A percentile compares a stretch with the other conserved stretches of the same genome.
Evolutionary conservation across 2,888 invertebrate genomes (phyloP).

Genomic region (Dynastes hyllus): DNA sequence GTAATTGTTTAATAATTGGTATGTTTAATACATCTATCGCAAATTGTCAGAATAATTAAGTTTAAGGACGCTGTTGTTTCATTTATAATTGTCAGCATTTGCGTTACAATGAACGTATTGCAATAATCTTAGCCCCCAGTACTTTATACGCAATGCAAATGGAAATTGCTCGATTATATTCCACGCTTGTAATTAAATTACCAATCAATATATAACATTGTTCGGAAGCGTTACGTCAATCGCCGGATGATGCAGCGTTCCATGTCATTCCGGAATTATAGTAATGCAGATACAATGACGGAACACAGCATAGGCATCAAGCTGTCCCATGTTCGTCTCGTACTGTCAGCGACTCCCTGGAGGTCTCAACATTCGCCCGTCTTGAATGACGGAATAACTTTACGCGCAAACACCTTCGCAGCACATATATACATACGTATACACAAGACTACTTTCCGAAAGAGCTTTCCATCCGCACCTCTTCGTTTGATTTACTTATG

Average conservation of each 20-base stretch:
- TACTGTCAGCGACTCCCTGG: constrained; percentile 64
- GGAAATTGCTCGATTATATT: constrained; percentile 19
- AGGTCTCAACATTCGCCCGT: constrained; percentile 63
- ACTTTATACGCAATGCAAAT: background rate
- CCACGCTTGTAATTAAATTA: constrained; percentile 47
- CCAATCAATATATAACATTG: constrained; percentile 52
- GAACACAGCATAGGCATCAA: constrained; percentile 60
- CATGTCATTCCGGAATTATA: constrained; percentile 37
- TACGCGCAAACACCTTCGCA: constrained; percentile 65
- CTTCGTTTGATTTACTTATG: constrained; percentile 65
- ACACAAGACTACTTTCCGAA: constrained; percentile 59
- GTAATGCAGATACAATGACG: constrained; percentile 51
- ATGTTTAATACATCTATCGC: too few species aligned
- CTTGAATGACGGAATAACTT: constrained; percentile 68
- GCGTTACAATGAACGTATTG: too few species aligned
- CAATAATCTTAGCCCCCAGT: too few species aligned
- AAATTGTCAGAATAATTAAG: too few species aligned
- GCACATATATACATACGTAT: constrained; percentile 17
- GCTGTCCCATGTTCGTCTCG: constrained; percentile 66
- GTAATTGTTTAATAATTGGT: too few species aligned
- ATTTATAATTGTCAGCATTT: too few species aligned
- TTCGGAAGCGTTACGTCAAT: constrained; percentile 50
- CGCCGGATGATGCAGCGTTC: constrained; percentile 46
- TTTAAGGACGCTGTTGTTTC: too few species aligned
- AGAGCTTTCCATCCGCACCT: constrained; percentile 62